Evolutionary conservation across 2,888 invertebrate genomes (phyloP).

Genomic region (Sturmia bella): DNA sequence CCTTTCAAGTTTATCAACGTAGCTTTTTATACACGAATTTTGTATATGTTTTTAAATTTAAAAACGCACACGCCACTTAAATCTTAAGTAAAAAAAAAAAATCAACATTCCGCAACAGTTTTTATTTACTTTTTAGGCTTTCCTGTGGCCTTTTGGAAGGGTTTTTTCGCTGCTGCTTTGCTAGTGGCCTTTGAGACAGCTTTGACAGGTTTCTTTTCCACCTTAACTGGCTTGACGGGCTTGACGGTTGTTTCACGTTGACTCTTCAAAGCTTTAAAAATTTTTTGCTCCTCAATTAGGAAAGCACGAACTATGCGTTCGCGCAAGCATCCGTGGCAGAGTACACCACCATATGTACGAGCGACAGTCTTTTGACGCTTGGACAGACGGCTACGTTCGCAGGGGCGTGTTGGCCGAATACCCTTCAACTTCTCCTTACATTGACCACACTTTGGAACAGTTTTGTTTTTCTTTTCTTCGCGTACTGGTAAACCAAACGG

Average conservation of each 20-base stretch:
- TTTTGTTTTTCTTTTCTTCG: conserved; percentile 98
- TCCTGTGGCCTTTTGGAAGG: conserved; percentile 76
- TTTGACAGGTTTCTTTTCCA: conserved; percentile 76
- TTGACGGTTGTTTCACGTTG: conserved; percentile 85
- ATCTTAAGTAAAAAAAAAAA: conserved; percentile 52
- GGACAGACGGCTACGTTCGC: conserved; percentile 95
- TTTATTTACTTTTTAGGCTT: conserved; percentile 80
- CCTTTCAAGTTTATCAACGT: conserved; percentile 53
- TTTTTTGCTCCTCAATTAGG: conserved; percentile 99
- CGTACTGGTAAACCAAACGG: conserved; percentile 97
- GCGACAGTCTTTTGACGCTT: conserved; percentile 98
- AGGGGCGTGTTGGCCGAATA: conserved; percentile 96
- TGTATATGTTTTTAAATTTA: conserved; percentile 40
- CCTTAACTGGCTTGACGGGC: conserved; percentile 75
- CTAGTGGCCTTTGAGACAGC: conserved; percentile 73
- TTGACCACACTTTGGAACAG: conserved; percentile 98
- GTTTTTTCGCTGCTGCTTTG: conserved; percentile 77
- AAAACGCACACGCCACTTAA: conserved; percentile 61
- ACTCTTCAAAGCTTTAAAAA: conserved; percentile 97
- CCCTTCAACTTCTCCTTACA: conserved; percentile 98
- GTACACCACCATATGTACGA: conserved; percentile 97
- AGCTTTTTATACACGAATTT: conserved; percentile 40
- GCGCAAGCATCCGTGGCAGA: conserved; percentile 98
- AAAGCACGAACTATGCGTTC: conserved; percentile 99
- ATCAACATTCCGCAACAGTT: conserved; percentile 17